phyloP scores from a whole-genome alignment of 2,888 invertebrate genomes.

The Eustalomyia histrio region DNA sequence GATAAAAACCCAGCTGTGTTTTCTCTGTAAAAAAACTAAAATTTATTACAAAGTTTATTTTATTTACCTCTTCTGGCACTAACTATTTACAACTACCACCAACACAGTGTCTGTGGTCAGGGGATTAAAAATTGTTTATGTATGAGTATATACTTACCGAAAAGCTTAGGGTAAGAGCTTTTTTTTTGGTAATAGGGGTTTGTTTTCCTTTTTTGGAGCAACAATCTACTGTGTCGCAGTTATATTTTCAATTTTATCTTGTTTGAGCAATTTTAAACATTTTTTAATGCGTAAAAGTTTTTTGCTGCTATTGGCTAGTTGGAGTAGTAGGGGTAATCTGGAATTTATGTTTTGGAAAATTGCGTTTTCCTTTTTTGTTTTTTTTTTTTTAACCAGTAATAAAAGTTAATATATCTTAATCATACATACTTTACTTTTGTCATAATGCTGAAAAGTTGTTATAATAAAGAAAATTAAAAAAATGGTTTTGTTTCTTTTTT shows the following conservation, averaged over 20 bases:
- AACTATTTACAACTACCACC: not conserved
- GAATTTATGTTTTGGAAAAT: conserved; percentile 30
- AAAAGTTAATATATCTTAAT: too few species aligned
- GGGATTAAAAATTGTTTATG: not conserved
- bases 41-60: conserved; percentile 1
- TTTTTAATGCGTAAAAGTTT: not conserved
- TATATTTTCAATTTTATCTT: not conserved
- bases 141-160: not conserved
- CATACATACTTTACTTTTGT: too few species aligned
- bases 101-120: conserved; percentile 16
- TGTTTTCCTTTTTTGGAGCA: not conserved
- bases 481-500: too few species aligned
- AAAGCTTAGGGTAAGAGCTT: not conserved
- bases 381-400: not conserved
- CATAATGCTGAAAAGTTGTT: too few species aligned
- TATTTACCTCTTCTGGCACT: not conserved
- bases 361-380: not conserved
- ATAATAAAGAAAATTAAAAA: too few species aligned
- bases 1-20: conserved; percentile 6
- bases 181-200: not conserved
- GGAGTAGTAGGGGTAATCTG: conserved; percentile 21
- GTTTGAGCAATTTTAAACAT: not conserved
- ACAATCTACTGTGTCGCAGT: conserved; percentile 10
- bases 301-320: not conserved
- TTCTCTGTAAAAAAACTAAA: not conserved